Evolutionary conservation across 2,113 vertebrate genomes (phyloP).

Genomic region (Mobula birostris): DNA sequence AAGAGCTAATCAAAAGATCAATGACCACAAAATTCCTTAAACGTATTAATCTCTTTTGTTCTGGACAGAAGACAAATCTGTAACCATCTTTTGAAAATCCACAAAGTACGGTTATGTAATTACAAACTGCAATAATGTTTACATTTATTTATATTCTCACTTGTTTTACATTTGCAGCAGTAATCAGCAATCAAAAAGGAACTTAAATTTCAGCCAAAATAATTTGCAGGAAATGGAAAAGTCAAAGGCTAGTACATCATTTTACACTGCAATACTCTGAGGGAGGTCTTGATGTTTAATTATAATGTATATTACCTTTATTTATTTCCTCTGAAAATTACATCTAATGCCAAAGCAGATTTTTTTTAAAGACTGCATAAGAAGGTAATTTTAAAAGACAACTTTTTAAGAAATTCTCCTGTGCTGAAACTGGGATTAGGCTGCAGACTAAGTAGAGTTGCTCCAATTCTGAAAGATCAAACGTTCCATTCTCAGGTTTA

Average conservation of each 20-base stretch:
- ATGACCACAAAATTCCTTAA: neutral
- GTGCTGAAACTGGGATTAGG: neutral
- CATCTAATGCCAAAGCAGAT: constrained; percentile 40
- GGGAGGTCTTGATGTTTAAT: neutral
- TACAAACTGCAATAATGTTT: neutral
- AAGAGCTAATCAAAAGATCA: neutral
- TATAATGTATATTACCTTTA: neutral
- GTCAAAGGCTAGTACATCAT: neutral
- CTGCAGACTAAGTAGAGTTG: neutral
- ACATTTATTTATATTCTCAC: neutral
- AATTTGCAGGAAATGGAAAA: neutral
- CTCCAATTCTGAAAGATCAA: constrained; percentile 7
- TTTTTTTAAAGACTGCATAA: neutral
- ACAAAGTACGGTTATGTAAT: neutral
- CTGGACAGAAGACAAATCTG: neutral
- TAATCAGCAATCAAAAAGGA: neutral
- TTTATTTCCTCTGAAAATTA: constrained; percentile 36
- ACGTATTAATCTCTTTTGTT: neutral
- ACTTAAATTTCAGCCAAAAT: neutral
- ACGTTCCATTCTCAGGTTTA: neutral
- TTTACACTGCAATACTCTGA: neutral
- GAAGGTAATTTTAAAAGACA: neutral
- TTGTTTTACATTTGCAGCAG: neutral
- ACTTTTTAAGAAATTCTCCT: neutral
- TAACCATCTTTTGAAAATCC: neutral